Percentiles rank a stretch among this genome's conserved stretches.
Evolutionary conservation across 2,888 invertebrate genomes (phyloP).

Genomic region (Orthonevra nobilis): DNA sequence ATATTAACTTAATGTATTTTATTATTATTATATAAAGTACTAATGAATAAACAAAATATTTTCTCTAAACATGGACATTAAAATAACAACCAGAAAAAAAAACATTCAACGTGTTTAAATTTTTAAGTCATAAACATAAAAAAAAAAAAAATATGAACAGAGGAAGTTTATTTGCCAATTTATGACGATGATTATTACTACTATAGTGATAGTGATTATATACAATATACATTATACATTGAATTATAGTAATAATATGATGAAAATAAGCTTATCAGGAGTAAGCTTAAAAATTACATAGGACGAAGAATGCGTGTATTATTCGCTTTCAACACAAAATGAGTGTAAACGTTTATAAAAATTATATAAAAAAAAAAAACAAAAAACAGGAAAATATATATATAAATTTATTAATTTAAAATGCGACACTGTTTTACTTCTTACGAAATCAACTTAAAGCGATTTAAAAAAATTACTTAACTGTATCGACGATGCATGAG

Average conservation of each 20-base stretch:
- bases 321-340: conserved; percentile 18
- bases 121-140: conserved; percentile 33
- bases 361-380: conserved; percentile 23
- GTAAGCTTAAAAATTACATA: conserved; percentile 32
- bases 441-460: too few relatives aligned
- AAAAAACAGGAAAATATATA: conserved; percentile 26
- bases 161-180: conserved; percentile 58
- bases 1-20: conserved; percentile 66
- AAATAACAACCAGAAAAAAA: conserved; percentile 17
- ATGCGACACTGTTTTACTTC: conserved; percentile 27
- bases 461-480: too few relatives aligned
- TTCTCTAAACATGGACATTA: neutral
- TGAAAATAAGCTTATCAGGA: conserved; percentile 20
- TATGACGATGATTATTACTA: conserved; percentile 55
- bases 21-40: conserved; percentile 52
- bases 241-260: neutral
- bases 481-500: too few relatives aligned
- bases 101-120: conserved; percentile 34
- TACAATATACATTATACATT: conserved; percentile 64
- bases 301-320: conserved; percentile 17
- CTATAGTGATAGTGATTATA: conserved; percentile 61
- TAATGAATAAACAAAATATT: conserved; percentile 22
- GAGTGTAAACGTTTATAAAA: conserved; percentile 38
- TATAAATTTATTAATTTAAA: conserved; percentile 63
- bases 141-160: conserved; percentile 2